phyloP scores from a whole-genome alignment of 2,113 vertebrate genomes.

The Leuciscus idus region DNA sequence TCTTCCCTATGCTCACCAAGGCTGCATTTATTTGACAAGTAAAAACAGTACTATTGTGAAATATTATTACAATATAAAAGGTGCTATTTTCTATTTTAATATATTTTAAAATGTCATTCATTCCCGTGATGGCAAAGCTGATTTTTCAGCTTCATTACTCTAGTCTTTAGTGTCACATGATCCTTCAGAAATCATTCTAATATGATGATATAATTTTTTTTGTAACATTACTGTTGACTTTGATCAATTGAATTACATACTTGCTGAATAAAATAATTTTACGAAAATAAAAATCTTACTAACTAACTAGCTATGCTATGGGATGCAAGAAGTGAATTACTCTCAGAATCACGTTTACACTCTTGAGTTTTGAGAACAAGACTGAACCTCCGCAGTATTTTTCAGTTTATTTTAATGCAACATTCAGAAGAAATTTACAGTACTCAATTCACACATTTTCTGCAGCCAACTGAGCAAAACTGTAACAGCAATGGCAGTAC shows the following conservation, averaged over 20 bases:
- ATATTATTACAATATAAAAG: too few species aligned
- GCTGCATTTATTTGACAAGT: not conserved
- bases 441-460: not conserved
- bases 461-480: not conserved
- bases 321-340: too few species aligned
- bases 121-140: too few species aligned
- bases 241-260: not conserved
- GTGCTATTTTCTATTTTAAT: too few species aligned
- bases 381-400: not conserved
- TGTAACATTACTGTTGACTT: too few species aligned
- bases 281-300: too few species aligned
- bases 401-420: not conserved
- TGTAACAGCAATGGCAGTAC: not conserved
- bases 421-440: not conserved
- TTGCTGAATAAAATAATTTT: not conserved
- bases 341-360: not conserved
- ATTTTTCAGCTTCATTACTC: too few species aligned
- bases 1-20: not conserved
- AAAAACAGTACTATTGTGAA: not conserved
- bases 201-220: too few species aligned
- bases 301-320: too few species aligned
- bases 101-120: too few species aligned
- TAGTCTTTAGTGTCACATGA: too few species aligned
- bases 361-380: not conserved
- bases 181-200: too few species aligned